Percentiles rank a stretch among this genome's conserved stretches.
Conservation (phyloP, 2,113 vertebrate species). For the Oenanthe melanoleuca region DNA sequence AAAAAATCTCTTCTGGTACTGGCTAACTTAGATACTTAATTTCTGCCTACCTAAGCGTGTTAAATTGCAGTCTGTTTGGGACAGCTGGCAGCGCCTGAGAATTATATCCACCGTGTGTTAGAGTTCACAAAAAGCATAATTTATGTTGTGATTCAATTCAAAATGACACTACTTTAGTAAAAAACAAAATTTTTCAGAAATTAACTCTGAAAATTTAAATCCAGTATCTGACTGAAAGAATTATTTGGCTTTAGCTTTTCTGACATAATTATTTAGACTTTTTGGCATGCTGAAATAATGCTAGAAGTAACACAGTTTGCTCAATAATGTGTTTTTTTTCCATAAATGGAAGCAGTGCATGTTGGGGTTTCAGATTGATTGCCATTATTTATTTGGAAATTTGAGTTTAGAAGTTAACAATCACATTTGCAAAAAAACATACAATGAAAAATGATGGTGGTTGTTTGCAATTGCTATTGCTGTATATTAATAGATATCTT, state of each 20-base stretch:
- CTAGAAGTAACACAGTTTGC: not conserved
- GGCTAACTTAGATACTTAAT: not conserved
- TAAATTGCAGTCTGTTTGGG: not conserved
- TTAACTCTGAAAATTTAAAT: not conserved
- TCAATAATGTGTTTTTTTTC: not conserved
- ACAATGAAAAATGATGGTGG: not conserved
- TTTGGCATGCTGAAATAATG: not conserved
- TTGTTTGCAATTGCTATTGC: not conserved
- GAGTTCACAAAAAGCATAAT: not conserved
- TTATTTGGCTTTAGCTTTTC: not conserved
- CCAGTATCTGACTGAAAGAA: not conserved
- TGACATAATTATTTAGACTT: not conserved
- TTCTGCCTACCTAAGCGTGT: not conserved
- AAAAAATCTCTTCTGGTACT: not conserved
- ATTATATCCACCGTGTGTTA: not conserved
- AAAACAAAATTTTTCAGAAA: not conserved
- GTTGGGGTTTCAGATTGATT: not conserved
- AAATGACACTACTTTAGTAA: not conserved
- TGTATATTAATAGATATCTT: not conserved
- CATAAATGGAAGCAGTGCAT: accelerated
- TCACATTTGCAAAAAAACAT: not conserved
- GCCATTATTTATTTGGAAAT: not conserved
- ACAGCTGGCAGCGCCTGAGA: not conserved
- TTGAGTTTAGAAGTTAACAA: not conserved
- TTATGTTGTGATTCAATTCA: not conserved